Conservation (phyloP, 2,888 invertebrate species). For the Trachelus iudaicus region DNA sequence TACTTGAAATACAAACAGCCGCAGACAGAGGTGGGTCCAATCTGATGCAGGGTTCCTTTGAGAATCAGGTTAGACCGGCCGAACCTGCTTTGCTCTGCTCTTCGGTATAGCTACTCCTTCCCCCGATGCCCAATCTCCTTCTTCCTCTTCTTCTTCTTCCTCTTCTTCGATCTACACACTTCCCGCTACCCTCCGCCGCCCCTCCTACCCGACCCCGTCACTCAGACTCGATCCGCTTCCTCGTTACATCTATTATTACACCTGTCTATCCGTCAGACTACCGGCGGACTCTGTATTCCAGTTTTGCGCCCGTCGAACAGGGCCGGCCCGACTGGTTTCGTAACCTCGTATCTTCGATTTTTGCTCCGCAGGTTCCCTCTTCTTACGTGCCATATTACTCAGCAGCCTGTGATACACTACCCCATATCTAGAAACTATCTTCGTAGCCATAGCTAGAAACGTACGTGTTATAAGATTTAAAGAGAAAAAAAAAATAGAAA, state of each 20-base stretch:
- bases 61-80: slow-evolving; percentile 67
- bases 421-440: slow-evolving; percentile 21
- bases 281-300: slow-evolving; percentile 49
- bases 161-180: slow-evolving; percentile 38
- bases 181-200: slow-evolving; percentile 33
- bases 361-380: slow-evolving; percentile 43
- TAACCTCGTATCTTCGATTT: not conserved
- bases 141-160: slow-evolving; percentile 11
- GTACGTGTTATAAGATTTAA: no score
- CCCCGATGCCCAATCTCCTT: not conserved
- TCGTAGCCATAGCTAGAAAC: not conserved
- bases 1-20: slow-evolving; percentile 63
- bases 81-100: slow-evolving; percentile 59
- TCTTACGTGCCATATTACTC: slow-evolving; percentile 59
- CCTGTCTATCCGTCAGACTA: slow-evolving; percentile 49
- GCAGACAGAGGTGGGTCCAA: slow-evolving; percentile 60
- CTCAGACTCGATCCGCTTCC: slow-evolving; percentile 40
- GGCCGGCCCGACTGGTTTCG: slow-evolving; percentile 1
- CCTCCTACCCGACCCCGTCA: slow-evolving; percentile 16
- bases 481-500: no score
- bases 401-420: slow-evolving; percentile 60
- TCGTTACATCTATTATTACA: slow-evolving; percentile 59
- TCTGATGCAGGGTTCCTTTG: slow-evolving; percentile 60
- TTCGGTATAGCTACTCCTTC: not conserved
- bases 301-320: slow-evolving; percentile 42